Evolutionary conservation across 1,140 invertebrate genomes (phyloP).

Genomic region (Orussus abietinus): DNA sequence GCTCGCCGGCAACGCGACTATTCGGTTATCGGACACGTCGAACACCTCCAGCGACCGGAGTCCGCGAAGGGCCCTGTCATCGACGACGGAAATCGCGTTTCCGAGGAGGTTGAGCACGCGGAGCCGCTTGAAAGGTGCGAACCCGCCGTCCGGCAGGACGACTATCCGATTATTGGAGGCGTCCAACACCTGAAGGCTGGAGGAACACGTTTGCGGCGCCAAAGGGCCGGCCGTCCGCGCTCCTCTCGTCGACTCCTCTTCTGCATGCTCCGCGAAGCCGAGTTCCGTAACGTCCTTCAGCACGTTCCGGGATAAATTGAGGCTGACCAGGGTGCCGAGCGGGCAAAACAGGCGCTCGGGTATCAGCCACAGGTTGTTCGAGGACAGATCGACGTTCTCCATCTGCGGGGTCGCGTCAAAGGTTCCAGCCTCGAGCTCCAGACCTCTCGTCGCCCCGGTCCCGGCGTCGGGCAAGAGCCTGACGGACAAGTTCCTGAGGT

Average conservation of each 20-base stretch:
- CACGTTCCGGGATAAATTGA: conserved; percentile 81
- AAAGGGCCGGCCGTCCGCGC: too few relatives aligned
- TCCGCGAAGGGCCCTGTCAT: conserved; percentile 74
- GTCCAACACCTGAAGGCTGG: conserved; percentile 79
- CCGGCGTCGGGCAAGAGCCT: conserved; percentile 67
- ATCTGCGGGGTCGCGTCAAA: conserved; percentile 69
- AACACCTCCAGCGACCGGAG: conserved; percentile 75
- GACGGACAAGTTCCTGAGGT: conserved; percentile 76
- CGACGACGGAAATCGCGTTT: conserved; percentile 82
- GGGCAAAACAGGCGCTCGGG: conserved; percentile 82
- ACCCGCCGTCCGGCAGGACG: conserved; percentile 72
- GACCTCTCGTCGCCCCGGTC: conserved; percentile 73
- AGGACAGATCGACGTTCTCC: conserved; percentile 79
- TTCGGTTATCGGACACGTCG: conserved; percentile 82
- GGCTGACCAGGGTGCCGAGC: conserved; percentile 67
- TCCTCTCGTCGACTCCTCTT: conserved; percentile 21
- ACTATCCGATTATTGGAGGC: conserved; percentile 83
- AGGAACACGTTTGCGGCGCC: conserved; percentile 59
- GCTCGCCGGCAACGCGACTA: conserved; percentile 79
- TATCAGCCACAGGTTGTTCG: conserved; percentile 85
- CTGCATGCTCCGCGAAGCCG: conserved; percentile 56
- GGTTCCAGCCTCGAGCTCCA: conserved; percentile 72
- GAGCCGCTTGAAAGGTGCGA: conserved; percentile 70
- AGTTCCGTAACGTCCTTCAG: conserved; percentile 79
- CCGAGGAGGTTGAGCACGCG: conserved; percentile 73